Evolutionary conservation across 2,113 vertebrate genomes (phyloP), one percentile per base, ranked within the genome.

Genomic region (Mixornis gularis): DNA sequence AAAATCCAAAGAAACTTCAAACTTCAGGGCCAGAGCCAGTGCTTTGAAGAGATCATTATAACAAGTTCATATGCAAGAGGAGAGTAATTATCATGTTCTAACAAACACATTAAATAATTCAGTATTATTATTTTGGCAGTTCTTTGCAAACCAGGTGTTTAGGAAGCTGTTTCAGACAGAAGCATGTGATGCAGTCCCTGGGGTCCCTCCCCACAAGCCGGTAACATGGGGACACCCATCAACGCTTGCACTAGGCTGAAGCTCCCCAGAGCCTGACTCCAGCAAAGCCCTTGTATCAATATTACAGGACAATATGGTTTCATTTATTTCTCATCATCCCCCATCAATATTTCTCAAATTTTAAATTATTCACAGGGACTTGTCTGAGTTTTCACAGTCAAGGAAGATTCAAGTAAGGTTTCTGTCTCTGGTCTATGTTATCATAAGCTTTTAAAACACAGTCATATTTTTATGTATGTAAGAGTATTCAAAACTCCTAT

Each of bases 251-350:
- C 22, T 25, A n/a, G n/a, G 36, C 27, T 79, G 71, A 53, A 87
- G 22, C 11, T 51, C 34, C 51, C 27, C 40, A 58, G 30, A 89
- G 56, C 52, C 48, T 30, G 30, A 9, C 51, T 89, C 30, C 64
- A 76, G 51, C 20, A 69, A 0, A 2, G 32, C 25, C 51, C 46
- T 72, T 4, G 0, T 5, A 60, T 12, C 49, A 65, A 0, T 13
- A 65, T 13, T 55, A 51, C 41, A 56, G 14, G 13, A 63, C 17
- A 43, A 32, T 32, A 3, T 18, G 2, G 12, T 19, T 62, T 79
- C 13, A 73, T 19, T 81, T 40, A 40, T 34, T 81, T 74, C 60
- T 72, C 71, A 52, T 40, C 34, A 64, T 20, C 24, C 19, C 19
- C 7, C 7, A 13, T 36, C 27, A 70, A n/a, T 48, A 60, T 55